These are phyloP conservation scores for Chunga burmeisteri DNA, from an alignment of 2,113 vertebrate genomes.

Conservation along the genomic window DNA sequence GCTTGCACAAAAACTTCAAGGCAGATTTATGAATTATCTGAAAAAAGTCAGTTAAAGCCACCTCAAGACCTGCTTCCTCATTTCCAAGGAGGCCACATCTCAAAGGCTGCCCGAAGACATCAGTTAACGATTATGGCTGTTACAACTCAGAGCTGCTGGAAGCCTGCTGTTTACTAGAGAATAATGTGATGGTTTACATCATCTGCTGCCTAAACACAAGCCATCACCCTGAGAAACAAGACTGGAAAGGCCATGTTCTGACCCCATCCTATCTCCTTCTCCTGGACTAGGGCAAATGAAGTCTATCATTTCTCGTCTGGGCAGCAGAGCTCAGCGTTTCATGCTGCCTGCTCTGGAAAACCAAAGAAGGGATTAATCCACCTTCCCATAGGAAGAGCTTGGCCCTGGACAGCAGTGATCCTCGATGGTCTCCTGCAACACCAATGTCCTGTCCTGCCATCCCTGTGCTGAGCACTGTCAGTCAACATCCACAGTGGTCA, in stretches of 20 bases:
- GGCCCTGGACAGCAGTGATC: background rate
- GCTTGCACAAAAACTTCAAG: background rate
- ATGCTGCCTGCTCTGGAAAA: background rate
- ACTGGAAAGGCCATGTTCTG: background rate
- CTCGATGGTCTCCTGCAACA: background rate
- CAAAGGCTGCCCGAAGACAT: background rate
- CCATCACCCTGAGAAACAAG: background rate
- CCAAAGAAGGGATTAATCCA: background rate
- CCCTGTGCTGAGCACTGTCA: background rate
- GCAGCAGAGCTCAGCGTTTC: background rate
- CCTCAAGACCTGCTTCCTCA: background rate
- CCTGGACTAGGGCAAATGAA: background rate
- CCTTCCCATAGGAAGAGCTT: background rate
- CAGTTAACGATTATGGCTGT: background rate
- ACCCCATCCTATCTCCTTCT: background rate
- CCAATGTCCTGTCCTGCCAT: background rate
- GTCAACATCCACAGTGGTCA: background rate
- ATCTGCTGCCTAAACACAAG: background rate
- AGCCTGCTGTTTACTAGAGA: background rate
- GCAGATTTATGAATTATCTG: background rate
- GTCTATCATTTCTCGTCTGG: background rate
- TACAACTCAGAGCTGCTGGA: background rate
- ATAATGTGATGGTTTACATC: background rate
- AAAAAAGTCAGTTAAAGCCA: background rate
- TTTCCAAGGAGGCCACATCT: background rate